These are phyloP conservation scores for Drosophila subquinaria DNA, from an alignment of 2,888 invertebrate species.

Conservation along the genomic window DNA sequence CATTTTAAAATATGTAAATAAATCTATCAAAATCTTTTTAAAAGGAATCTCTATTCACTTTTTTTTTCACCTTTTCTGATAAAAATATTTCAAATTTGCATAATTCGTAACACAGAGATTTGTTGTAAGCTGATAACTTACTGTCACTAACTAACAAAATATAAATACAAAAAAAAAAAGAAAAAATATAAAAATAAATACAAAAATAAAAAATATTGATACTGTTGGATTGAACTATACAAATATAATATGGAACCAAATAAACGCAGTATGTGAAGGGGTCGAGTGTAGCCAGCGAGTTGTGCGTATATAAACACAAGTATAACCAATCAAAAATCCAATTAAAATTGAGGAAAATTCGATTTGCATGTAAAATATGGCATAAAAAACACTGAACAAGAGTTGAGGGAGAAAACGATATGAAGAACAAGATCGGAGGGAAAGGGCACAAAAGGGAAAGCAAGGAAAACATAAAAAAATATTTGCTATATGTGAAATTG, in stretches of 20 bases:
- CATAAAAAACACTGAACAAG: conserved; percentile 44
- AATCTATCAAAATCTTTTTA: too few species aligned
- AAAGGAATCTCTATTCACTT: too few species aligned
- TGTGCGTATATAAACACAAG: conserved; percentile 80
- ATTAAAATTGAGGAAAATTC: conserved; percentile 85
- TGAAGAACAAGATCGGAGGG: conserved; percentile 29
- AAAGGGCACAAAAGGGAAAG: not conserved
- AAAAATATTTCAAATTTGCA: not conserved
- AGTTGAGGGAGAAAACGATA: conserved; percentile 41
- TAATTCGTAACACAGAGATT: conserved; percentile 33
- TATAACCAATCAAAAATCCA: conserved; percentile 85
- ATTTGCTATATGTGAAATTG: conserved; percentile 78
- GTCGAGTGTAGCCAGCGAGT: conserved; percentile 40
- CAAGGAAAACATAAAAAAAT: conserved; percentile 71
- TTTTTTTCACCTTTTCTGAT: not conserved
- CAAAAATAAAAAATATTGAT: not conserved
- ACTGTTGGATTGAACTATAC: conserved; percentile 44
- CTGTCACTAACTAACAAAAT: conserved; percentile 61
- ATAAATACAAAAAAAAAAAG: conserved; percentile 25
- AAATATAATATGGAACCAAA: conserved; percentile 38
- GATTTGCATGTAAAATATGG: conserved; percentile 85
- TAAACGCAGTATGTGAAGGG: conserved; percentile 38
- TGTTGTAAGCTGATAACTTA: conserved; percentile 68
- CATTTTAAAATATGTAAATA: not conserved
- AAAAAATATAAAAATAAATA: conserved; percentile 42